phyloP scores from a whole-genome alignment of 2,797 vertebrate genomes.

The Karalla daura region DNA sequence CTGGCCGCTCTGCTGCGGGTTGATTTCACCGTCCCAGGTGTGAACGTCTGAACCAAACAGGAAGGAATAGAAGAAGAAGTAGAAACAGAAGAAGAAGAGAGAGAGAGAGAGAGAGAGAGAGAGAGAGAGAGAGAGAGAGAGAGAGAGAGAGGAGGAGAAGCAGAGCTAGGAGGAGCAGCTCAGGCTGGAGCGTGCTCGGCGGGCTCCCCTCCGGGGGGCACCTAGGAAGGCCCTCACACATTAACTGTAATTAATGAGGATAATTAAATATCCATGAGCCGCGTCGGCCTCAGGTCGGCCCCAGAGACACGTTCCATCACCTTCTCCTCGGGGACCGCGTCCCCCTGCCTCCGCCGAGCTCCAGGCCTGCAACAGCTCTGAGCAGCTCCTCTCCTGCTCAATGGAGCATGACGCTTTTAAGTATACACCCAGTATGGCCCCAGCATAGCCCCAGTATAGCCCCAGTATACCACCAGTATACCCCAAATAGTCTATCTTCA shows the following conservation, averaged over 20 bases:
- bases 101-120: too few species aligned
- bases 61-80: too few species aligned
- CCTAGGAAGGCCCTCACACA: neutral
- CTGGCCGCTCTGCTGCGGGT: too few species aligned
- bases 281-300: constrained; percentile 30
- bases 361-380: neutral
- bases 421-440: constrained; percentile 26
- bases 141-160: too few species aligned
- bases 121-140: too few species aligned
- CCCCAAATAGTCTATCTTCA: too few species aligned
- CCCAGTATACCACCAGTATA: neutral
- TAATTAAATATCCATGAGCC: constrained; percentile 51
- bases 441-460: neutral
- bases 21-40: too few species aligned
- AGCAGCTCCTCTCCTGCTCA: constrained; percentile 31
- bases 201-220: constrained; percentile 15
- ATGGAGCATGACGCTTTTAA: constrained; percentile 28
- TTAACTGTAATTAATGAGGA: constrained; percentile 58
- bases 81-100: too few species aligned
- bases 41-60: too few species aligned
- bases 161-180: constrained; percentile 9
- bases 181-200: constrained; percentile 7
- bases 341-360: neutral
- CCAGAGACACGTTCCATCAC: constrained; percentile 14
- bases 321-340: constrained; percentile 2